These are phyloP conservation scores for Centropristis striata DNA, from an alignment of 2,113 vertebrate genomes.

Conservation along the genomic window DNA sequence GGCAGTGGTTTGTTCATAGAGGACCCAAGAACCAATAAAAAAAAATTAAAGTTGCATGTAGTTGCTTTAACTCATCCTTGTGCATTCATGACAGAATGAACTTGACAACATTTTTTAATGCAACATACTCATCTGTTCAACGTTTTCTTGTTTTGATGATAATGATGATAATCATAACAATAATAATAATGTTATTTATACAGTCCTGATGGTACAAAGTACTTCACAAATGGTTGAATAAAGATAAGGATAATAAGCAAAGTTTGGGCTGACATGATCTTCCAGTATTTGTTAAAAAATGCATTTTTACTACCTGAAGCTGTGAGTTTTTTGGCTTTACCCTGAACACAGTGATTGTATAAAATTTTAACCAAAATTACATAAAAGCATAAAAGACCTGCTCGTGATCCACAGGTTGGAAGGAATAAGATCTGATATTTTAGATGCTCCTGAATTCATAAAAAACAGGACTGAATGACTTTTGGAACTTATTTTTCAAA, in stretches of 20 bases:
- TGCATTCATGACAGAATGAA: neutral
- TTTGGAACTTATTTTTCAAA: neutral
- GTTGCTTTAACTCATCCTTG: neutral
- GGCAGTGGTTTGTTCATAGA: too few relatives aligned
- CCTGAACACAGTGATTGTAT: neutral
- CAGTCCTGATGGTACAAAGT: too few relatives aligned
- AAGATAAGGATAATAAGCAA: too few relatives aligned
- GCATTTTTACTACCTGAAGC: neutral
- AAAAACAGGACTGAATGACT: neutral
- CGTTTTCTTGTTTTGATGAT: neutral
- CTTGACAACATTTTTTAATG: neutral
- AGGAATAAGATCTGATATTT: neutral
- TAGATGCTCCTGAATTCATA: neutral
- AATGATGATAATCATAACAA: neutral
- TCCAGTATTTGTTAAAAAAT: neutral
- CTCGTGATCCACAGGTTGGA: neutral
- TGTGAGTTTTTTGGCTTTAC: neutral
- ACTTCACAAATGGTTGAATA: neutral
- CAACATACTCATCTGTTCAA: neutral
- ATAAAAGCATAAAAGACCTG: neutral
- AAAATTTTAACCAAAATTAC: neutral
- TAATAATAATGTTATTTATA: neutral
- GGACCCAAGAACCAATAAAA: too few relatives aligned
- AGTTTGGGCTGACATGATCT: neutral
- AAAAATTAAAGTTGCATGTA: too few relatives aligned